These are phyloP conservation scores for Ichneumoninae sp. DNA, from an alignment of 2,888 invertebrate genomes.

Conservation along the genomic window DNA sequence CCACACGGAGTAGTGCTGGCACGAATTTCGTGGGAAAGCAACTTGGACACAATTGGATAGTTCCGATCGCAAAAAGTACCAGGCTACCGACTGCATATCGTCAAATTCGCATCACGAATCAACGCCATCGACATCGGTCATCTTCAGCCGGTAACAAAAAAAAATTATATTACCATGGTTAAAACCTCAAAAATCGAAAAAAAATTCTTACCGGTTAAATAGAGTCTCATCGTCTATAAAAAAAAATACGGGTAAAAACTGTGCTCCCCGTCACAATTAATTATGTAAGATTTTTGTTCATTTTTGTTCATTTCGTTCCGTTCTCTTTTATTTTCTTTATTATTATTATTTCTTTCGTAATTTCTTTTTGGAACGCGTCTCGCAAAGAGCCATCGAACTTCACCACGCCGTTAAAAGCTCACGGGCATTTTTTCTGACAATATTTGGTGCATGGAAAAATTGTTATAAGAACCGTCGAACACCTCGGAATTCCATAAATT, in stretches of 20 bases:
- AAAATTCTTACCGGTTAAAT: neutral
- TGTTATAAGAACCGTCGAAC: constrained; percentile 23
- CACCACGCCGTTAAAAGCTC: neutral
- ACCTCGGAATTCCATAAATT: constrained; percentile 34
- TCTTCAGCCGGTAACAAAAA: constrained; percentile 47
- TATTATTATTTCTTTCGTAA: constrained; percentile 44
- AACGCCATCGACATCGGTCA: constrained; percentile 30
- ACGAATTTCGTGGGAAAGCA: neutral
- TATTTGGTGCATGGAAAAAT: neutral
- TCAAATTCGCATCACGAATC: neutral
- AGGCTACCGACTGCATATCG: neutral
- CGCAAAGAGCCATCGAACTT: constrained; percentile 7
- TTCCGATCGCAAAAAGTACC: constrained; percentile 20
- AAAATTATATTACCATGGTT: constrained; percentile 26
- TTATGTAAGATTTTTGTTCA: constrained; percentile 36
- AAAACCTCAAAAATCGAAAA: neutral
- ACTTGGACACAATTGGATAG: constrained; percentile 16
- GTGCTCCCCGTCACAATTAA: constrained; percentile 37
- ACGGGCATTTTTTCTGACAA: neutral
- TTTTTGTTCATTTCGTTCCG: constrained; percentile 47
- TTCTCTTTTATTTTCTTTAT: constrained; percentile 40
- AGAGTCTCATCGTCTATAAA: constrained; percentile 47
- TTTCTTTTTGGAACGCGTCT: constrained; percentile 46
- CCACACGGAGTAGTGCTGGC: neutral
- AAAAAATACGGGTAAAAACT: constrained; percentile 8